Evolutionary conservation across 2,888 invertebrate genomes (phyloP).

Genomic region (Hanleya hanleyi): DNA sequence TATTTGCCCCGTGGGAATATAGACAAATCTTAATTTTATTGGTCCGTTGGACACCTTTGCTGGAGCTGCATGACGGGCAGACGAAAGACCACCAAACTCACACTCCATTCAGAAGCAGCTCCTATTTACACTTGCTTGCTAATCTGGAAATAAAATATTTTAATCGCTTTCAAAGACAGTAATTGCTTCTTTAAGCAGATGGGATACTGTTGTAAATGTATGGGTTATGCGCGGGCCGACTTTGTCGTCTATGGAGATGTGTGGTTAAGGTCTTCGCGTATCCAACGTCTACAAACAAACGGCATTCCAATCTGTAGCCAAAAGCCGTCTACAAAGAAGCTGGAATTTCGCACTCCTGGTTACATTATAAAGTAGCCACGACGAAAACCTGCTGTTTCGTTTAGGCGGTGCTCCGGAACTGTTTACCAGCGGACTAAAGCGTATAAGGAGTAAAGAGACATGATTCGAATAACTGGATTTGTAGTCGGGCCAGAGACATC

Average conservation of each 20-base stretch:
- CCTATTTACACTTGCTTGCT: no score
- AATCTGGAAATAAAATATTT: background rate
- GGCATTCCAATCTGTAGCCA: background rate
- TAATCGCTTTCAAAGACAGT: background rate
- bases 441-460: background rate
- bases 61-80: no score
- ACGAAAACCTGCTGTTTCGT: no score
- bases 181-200: background rate
- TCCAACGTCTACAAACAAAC: background rate
- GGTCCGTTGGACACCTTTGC: no score
- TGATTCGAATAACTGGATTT: background rate
- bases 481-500: background rate
- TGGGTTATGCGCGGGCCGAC: no score
- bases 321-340: background rate
- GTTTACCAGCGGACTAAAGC: background rate
- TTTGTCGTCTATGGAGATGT: no score
- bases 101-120: no score
- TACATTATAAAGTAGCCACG: background rate
- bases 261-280: no score
- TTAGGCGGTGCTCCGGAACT: background rate
- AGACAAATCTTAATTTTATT: no score
- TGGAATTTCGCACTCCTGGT: background rate
- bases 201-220: no score
- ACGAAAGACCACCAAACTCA: no score
- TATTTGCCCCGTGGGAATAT: no score